Evolutionary conservation across 2,888 invertebrate species (phyloP), one percentile per base, ranked within the genome.

Genomic region (Tenthredo notha): DNA sequence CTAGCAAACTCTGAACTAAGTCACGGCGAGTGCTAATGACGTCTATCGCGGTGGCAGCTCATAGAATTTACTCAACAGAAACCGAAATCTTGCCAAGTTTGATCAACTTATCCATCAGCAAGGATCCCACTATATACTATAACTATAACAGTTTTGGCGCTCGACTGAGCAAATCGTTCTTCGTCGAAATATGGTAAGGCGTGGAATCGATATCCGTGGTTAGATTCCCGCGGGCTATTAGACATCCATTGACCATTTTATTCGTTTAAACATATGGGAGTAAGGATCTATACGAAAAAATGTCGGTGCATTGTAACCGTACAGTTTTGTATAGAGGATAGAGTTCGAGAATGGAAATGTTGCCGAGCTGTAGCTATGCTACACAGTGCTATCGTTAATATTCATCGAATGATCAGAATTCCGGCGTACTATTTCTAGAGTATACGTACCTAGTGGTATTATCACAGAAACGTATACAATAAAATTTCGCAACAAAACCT

Each of bases 361-460:
- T 47, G 29, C 67, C 67, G 70, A 83, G 47, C 70, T 70, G 67
- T 67, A 47, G 67, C 83, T 47, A 83, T 47, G 65, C 18, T 70
- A 47, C 67, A 33, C 47, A 47, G 40, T 83, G 7, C 37, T 37
- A 83, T 67, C 67, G 83, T 83, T 83, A 83, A 83, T 83, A 83
- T 83, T 83, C 83, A 83, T 83, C 50, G 83, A 47, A 47, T 83
- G 83, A 83, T 83, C 83, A 83, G 83, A 83, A 70, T 83, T 83
- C 83, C n/a, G 40, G 47, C 15, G 47, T 15, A 43, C 83, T 18
- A 83, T 70, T 83, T 50, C 67, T 50, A 47, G 67, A 47, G 47
- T 25, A 83, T 67, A 83, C 67, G 50, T 65, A 83, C 67, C 47
- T 65, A 47, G 43, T 67, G 25, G 29, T 43, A 65, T 65, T 67